These are phyloP conservation scores for Xiphophorus hellerii DNA, from an alignment of 2,113 vertebrate genomes.

Conservation along the genomic window DNA sequence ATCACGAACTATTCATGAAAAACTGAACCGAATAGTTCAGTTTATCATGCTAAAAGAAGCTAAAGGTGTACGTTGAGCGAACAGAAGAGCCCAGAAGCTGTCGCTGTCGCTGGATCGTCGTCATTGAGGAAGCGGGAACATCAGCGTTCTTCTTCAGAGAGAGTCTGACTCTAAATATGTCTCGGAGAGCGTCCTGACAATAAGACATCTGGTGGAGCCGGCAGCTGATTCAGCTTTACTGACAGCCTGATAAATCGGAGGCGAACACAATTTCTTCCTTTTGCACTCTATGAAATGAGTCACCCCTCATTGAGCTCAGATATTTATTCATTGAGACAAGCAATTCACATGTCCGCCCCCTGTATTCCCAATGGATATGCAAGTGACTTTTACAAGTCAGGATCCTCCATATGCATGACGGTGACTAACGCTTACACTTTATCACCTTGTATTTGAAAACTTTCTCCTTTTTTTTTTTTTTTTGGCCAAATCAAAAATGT, in stretches of 20 bases:
- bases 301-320: background rate
- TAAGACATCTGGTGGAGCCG: background rate
- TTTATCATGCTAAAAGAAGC: background rate
- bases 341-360: slow-evolving; percentile 1
- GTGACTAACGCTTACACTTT: background rate
- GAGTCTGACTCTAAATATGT: background rate
- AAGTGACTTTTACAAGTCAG: background rate
- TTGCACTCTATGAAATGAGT: background rate
- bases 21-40: background rate
- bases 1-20: too few species aligned
- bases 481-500: background rate
- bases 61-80: background rate
- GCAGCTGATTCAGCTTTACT: slow-evolving; percentile 1
- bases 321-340: slow-evolving; percentile 13
- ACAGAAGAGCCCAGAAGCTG: background rate
- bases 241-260: background rate
- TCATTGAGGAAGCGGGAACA: slow-evolving; percentile 1
- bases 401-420: background rate
- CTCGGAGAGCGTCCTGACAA: background rate
- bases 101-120: background rate
- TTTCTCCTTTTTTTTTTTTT: too few species aligned
- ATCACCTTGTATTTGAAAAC: background rate
- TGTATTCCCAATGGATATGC: slow-evolving; percentile 10
- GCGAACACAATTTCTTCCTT: background rate
- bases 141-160: background rate